Evolutionary conservation across 2,888 invertebrate species (phyloP).

Genomic region (Apodemia hepburni): DNA sequence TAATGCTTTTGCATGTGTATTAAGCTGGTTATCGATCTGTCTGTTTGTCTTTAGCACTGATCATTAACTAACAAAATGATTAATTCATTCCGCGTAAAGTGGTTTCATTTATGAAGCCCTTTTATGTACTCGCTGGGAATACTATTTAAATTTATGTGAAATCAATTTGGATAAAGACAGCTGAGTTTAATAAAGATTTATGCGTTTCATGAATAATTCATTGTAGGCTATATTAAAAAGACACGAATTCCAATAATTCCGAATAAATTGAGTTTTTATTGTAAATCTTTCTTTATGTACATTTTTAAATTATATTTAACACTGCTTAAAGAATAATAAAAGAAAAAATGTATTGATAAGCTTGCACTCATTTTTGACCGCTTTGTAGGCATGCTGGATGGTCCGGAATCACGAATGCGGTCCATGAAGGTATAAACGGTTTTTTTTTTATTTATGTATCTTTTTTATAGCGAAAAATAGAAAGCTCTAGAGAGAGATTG

Average conservation of each 20-base stretch:
- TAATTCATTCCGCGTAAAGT: constrained; percentile 4
- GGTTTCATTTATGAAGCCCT: constrained; percentile 1
- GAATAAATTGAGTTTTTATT: constrained; percentile 3
- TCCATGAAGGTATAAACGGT: too few relatives aligned
- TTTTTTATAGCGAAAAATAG: too few relatives aligned
- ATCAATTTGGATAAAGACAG: constrained; percentile 13
- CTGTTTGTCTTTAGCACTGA: background rate
- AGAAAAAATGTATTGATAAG: too few relatives aligned
- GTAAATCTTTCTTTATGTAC: background rate
- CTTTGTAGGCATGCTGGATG: too few relatives aligned
- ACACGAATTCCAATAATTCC: constrained; percentile 5
- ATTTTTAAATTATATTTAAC: background rate
- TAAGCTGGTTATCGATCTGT: background rate
- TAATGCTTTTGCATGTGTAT: too few relatives aligned
- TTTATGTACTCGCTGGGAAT: constrained; percentile 8
- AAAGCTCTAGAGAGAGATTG: too few relatives aligned
- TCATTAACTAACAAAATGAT: background rate
- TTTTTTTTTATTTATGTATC: too few relatives aligned
- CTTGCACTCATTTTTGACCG: too few relatives aligned
- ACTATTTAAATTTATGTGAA: constrained; percentile 15
- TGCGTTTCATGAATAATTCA: constrained; percentile 13
- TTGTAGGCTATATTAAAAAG: constrained; percentile 8
- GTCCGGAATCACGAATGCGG: too few relatives aligned
- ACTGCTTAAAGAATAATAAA: background rate
- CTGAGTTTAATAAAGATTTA: constrained; percentile 15